These are phyloP conservation scores for Oostethus manadensis DNA, from an alignment of 2,113 vertebrate genomes.

Conservation along the genomic window DNA sequence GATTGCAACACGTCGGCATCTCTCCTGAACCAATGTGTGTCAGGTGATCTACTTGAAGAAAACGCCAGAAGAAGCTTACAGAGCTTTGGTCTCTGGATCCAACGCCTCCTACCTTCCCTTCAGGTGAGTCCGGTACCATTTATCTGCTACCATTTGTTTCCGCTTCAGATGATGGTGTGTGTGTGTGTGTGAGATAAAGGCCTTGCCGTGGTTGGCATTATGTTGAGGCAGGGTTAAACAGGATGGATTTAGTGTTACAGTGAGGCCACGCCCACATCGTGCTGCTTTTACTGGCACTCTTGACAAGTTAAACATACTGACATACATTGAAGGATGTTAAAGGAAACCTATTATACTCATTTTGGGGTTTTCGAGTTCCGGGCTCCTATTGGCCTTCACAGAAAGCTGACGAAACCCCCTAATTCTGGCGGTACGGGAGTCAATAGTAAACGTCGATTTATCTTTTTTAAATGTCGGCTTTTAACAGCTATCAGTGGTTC, in stretches of 20 bases:
- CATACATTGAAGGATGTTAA: background rate
- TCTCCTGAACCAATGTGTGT: background rate
- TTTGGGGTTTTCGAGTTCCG: no score
- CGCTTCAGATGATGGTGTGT: background rate
- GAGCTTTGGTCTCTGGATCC: conserved; percentile 83
- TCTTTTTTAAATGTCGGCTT: no score
- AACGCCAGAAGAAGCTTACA: conserved; percentile 90
- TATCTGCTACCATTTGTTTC: background rate
- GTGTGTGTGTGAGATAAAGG: background rate
- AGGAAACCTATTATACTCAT: no score
- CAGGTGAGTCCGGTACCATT: conserved; percentile 74
- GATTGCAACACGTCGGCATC: background rate
- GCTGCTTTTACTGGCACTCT: background rate
- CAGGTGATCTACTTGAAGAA: conserved; percentile 97
- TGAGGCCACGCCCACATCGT: conserved; percentile 2
- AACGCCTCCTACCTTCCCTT: conserved; percentile 91
- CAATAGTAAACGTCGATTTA: no score
- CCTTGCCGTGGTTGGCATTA: background rate
- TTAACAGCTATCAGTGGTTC: no score
- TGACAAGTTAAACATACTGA: background rate
- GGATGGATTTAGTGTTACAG: background rate
- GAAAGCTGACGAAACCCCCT: no score
- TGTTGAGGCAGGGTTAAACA: background rate
- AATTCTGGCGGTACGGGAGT: no score
- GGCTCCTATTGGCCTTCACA: no score